Conservation (phyloP, 2,113 vertebrate genomes). For the Scopus umbretta region DNA sequence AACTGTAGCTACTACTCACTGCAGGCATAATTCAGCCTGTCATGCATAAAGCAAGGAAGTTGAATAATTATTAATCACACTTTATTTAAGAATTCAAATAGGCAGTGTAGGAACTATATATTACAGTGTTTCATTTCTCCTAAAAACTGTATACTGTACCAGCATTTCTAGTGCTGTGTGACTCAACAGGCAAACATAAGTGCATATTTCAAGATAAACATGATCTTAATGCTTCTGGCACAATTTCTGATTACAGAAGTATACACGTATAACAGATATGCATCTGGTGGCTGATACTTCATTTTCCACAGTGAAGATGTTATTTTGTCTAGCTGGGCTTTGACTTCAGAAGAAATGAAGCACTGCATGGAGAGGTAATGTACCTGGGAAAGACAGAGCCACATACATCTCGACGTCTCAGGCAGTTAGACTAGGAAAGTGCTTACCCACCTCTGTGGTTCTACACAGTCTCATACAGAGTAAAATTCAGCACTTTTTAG, state of each 20-base stretch:
- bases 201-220: background rate
- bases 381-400: background rate
- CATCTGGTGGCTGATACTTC: background rate
- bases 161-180: background rate
- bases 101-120: background rate
- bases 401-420: background rate
- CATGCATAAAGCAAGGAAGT: conserved; percentile 15
- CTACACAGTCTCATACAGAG: background rate
- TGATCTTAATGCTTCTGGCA: background rate
- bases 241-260: background rate
- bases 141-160: background rate
- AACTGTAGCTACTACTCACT: background rate
- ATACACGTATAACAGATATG: background rate
- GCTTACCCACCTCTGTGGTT: background rate
- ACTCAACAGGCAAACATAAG: background rate
- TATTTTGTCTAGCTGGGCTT: background rate
- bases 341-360: background rate
- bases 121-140: background rate
- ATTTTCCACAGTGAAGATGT: background rate
- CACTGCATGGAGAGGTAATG: background rate
- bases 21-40: conserved; percentile 39
- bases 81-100: conserved; percentile 35
- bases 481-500: background rate
- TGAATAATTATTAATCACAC: conserved; percentile 24
- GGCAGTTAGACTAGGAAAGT: background rate